These are phyloP conservation scores for Acipenser oxyrinchus DNA, from an alignment of 2,797 vertebrate species.

Conservation along the genomic window DNA sequence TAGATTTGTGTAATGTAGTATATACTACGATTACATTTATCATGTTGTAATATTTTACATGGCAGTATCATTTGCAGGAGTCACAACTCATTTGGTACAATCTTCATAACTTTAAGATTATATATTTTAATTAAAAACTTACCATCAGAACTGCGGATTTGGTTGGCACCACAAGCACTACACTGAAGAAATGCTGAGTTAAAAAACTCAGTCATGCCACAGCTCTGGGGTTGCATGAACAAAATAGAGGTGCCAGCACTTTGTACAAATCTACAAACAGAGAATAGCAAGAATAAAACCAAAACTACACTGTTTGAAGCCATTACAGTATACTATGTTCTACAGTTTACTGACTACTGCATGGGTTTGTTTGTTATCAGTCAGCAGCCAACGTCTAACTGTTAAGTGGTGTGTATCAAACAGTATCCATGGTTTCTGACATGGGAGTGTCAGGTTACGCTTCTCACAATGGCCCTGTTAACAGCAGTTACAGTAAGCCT, in stretches of 20 bases:
- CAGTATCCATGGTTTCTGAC: conserved; percentile 11
- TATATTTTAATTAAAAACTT: conserved; percentile 5
- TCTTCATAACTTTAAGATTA: conserved; percentile 1
- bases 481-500: conserved; percentile 1
- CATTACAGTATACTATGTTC: not conserved
- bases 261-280: not conserved
- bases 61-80: too few relatives aligned
- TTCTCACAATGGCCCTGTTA: not conserved
- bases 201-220: conserved; percentile 3
- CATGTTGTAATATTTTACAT: too few relatives aligned
- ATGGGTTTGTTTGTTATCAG: not conserved
- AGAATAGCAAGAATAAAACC: conserved; percentile 2
- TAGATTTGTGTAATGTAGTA: too few relatives aligned
- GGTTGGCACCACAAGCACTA: conserved; percentile 1
- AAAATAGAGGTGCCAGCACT: not conserved
- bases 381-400: not conserved
- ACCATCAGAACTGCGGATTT: conserved; percentile 9
- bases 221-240: conserved; percentile 7
- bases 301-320: not conserved
- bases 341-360: too few relatives aligned
- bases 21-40: too few relatives aligned
- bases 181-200: conserved; percentile 12
- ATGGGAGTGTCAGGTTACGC: not conserved
- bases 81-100: too few relatives aligned
- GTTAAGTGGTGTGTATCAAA: conserved; percentile 7